Conservation (phyloP, 2,797 vertebrate genomes). For the Hafferia zeledoni region DNA sequence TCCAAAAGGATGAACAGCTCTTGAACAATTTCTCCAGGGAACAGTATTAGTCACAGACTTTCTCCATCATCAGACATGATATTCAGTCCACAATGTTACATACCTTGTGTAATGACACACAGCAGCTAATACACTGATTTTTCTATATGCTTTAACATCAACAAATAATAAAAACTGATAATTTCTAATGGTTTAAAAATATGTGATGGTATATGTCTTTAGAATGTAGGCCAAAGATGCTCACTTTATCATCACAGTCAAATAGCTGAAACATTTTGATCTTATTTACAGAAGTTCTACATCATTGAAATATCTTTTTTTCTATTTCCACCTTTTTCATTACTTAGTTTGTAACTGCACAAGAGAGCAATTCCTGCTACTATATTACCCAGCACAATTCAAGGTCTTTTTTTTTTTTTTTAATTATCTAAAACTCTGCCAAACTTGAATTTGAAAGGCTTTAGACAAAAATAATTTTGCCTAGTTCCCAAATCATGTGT, state of each 20-base stretch:
- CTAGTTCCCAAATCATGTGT: not conserved
- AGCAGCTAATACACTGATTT: not conserved
- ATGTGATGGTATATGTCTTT: not conserved
- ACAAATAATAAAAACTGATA: not conserved
- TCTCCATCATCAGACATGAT: conserved; percentile 14
- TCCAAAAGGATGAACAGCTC: conserved; percentile 43
- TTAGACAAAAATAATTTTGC: not conserved
- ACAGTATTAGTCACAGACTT: conserved; percentile 13
- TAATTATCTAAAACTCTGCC: not conserved
- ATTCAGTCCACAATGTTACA: not conserved
- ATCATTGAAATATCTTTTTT: not conserved
- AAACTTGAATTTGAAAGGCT: not conserved
- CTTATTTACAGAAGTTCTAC: not conserved
- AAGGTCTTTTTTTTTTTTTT: not conserved
- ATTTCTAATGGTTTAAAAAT: not conserved
- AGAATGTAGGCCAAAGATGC: not conserved
- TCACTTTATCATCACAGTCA: not conserved
- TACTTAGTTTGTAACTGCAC: not conserved
- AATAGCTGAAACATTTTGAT: not conserved
- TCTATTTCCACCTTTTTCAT: not conserved
- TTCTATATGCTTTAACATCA: not conserved
- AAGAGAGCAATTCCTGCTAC: not conserved
- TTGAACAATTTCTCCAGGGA: conserved; percentile 50
- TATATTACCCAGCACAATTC: not conserved
- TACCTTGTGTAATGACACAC: not conserved